Conservation (phyloP, 2,797 vertebrate species). For the Cheracebus regulus region DNA sequence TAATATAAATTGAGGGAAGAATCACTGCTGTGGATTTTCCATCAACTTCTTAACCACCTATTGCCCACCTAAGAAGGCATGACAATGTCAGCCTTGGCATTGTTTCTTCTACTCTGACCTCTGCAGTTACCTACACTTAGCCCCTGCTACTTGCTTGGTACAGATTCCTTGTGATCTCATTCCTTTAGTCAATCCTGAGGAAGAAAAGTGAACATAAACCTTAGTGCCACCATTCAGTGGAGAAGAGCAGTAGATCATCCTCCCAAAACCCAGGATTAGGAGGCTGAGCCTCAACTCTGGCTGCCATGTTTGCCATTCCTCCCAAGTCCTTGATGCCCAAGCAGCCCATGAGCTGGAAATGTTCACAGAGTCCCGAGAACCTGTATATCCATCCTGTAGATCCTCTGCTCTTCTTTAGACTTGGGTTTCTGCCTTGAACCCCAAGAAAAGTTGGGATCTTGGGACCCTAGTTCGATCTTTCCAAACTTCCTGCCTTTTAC, state of each 20-base stretch:
- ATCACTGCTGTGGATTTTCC: neutral
- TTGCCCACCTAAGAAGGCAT: neutral
- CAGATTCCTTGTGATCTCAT: neutral
- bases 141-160: neutral
- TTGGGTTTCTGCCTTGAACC: too few relatives aligned
- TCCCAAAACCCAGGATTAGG: neutral
- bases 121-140: neutral
- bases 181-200: neutral
- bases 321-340: neutral
- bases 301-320: neutral
- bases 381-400: neutral
- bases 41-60: neutral
- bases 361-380: neutral
- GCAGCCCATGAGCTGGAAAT: neutral
- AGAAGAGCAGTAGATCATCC: neutral
- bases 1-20: neutral
- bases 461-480: neutral
- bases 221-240: neutral
- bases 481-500: neutral
- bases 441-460: neutral
- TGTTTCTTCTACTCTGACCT: neutral
- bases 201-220: neutral
- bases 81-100: accelerated
- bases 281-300: neutral
- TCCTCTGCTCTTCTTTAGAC: neutral